Conservation (phyloP, 2,888 invertebrate species). For the Brachyopa scutellaris region DNA sequence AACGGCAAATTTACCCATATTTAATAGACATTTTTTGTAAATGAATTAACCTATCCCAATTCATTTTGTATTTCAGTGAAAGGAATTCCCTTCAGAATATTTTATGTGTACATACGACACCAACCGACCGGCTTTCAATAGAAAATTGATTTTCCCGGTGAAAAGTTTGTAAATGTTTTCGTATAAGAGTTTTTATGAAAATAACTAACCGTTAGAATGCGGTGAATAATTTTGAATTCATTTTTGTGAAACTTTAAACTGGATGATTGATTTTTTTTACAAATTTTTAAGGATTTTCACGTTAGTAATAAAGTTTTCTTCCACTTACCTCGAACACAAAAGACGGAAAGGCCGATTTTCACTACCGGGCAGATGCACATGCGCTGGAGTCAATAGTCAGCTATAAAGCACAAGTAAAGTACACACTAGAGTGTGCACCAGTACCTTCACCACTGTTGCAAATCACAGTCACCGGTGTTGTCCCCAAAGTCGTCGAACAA, state of each 20-base stretch:
- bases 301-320: slow-evolving; percentile 76
- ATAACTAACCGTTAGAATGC: slow-evolving; percentile 59
- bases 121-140: slow-evolving; percentile 63
- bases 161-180: not conserved
- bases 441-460: slow-evolving; percentile 53
- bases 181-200: slow-evolving; percentile 23
- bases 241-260: slow-evolving; percentile 18
- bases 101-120: slow-evolving; percentile 28
- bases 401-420: slow-evolving; percentile 61
- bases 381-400: slow-evolving; percentile 75
- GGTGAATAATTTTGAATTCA: slow-evolving; percentile 27
- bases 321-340: slow-evolving; percentile 82
- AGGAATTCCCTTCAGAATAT: slow-evolving; percentile 5
- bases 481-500: slow-evolving; percentile 31
- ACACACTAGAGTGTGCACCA: slow-evolving; percentile 48
- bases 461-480: slow-evolving; percentile 56
- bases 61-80: not conserved
- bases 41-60: slow-evolving; percentile 23
- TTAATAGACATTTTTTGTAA: not conserved
- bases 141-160: slow-evolving; percentile 50
- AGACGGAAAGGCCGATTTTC: slow-evolving; percentile 81
- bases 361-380: slow-evolving; percentile 77
- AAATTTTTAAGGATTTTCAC: slow-evolving; percentile 76
- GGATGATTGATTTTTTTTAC: slow-evolving; percentile 51
- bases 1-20: slow-evolving; percentile 27